Evolutionary conservation across 1,140 invertebrate genomes (phyloP), one percentile per base, ranked within the genome.

Genomic region (Aricia agestis): DNA sequence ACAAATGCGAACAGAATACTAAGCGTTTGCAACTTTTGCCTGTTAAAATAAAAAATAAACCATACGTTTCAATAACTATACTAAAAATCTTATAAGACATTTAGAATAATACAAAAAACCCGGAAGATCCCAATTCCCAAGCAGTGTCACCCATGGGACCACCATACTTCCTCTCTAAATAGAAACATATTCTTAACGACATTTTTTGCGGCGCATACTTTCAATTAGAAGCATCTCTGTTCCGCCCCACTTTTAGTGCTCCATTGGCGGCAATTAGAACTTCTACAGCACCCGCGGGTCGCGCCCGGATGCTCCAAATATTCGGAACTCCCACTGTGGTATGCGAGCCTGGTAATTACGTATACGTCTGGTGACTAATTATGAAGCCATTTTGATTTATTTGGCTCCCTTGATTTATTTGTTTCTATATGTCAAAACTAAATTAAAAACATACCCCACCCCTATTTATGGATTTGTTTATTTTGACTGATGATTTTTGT

Each of bases 331-430:
- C 76, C 74, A 71, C 72, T 68, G 70, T 61, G 84, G 77, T 79
- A 86, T 87, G 85, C 79, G 67, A 71, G 75, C 78, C 83, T 80
- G 83, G 86, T 88, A 87, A 90, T 88, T 86, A 88, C 74, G 76
- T 76, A 79, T 76, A 81, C 74, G 73, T 73, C 74, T 74, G 72
- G 74, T 79, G 82, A 88, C 82, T 84, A 82, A 86, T 85, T 86
- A 76, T 80, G 77, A 78, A 74, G 70, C 69, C 68, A 78, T 67
- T 52, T 66, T 73, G 77, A 82, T 80, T 82, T 81, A 81, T 80
- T 19, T 17, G 52, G 19, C 45, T 52, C 18, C 13, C 17, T 18
- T 67, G 19, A 41, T 19, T 68, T 32, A 57, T 59, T 63, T 19
- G 17, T 18, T 63, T 63, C 6, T 4, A 11, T 63, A 63, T 52